Conservation (phyloP, 2,888 invertebrate genomes). For the Drosophila nigricruria region DNA sequence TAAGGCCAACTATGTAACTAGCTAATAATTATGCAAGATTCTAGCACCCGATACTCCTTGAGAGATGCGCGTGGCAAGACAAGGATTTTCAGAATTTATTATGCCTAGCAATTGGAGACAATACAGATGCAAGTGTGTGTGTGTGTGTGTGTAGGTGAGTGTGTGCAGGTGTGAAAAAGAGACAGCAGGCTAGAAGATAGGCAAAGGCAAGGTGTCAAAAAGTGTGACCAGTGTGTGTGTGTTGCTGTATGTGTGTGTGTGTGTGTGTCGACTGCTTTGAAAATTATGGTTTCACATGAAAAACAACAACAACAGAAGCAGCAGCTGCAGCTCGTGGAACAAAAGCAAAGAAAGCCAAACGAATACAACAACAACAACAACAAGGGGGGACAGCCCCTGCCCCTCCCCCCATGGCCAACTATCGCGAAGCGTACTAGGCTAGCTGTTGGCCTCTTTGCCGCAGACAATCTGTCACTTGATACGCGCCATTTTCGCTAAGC, state of each 20-base stretch:
- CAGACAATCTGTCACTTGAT: constrained; percentile 78
- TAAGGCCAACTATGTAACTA: background rate
- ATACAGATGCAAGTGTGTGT: background rate
- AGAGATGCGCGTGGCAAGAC: too few species aligned
- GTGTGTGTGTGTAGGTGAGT: background rate
- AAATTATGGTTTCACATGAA: constrained; percentile 74
- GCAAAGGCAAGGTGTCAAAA: constrained; percentile 31
- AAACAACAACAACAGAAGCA: constrained; percentile 20
- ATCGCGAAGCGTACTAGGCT: constrained; percentile 5
- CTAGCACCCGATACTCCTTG: background rate
- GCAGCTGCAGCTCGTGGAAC: constrained; percentile 8
- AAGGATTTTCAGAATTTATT: constrained; percentile 8
- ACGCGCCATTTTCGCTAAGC: constrained; percentile 67
- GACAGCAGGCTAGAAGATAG: background rate
- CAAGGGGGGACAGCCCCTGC: constrained; percentile 1
- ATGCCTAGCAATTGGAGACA: background rate
- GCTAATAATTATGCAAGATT: background rate
- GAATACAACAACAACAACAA: constrained; percentile 13
- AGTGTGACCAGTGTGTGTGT: constrained; percentile 14
- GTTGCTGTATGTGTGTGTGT: background rate
- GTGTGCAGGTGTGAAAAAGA: background rate
- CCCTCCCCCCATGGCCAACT: background rate
- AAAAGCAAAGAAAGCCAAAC: constrained; percentile 2
- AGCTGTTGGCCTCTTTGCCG: constrained; percentile 70
- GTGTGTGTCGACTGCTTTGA: constrained; percentile 44